Conservation (phyloP, 2,888 invertebrate species). For the Cybosia mesomella region DNA sequence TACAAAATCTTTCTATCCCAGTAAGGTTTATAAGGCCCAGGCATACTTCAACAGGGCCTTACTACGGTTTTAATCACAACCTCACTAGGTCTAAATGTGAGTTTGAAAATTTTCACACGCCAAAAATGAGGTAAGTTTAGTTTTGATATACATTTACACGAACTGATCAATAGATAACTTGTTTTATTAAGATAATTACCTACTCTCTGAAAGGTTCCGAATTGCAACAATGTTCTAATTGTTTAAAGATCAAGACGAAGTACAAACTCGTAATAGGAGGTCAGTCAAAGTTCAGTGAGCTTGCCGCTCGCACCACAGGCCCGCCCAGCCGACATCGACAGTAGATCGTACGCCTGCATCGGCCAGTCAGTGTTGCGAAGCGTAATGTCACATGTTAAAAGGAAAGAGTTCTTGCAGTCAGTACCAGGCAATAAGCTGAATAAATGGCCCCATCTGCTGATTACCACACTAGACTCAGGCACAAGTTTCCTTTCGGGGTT, state of each 20-base stretch:
- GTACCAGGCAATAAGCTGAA: neutral
- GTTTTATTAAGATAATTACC: slow-evolving; percentile 3
- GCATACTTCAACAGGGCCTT: neutral
- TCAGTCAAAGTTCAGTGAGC: slow-evolving; percentile 70
- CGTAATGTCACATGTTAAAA: neutral
- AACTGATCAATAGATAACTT: neutral
- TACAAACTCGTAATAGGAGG: slow-evolving; percentile 59
- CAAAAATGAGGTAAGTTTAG: neutral
- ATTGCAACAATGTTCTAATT: slow-evolving; percentile 42
- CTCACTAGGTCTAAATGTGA: neutral
- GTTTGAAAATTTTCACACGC: neutral
- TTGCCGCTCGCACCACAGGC: slow-evolving; percentile 46
- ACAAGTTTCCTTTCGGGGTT: no score
- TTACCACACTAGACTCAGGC: no score
- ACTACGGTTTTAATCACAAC: neutral
- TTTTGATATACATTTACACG: neutral
- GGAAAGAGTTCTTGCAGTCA: neutral
- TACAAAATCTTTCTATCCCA: no score
- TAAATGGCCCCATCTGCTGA: neutral
- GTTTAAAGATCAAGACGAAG: slow-evolving; percentile 49
- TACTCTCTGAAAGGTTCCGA: slow-evolving; percentile 24
- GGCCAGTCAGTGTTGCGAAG: slow-evolving; percentile 29
- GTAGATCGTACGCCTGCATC: slow-evolving; percentile 47
- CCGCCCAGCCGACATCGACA: slow-evolving; percentile 47
- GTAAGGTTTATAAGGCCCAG: neutral